Percentiles rank a stretch among this genome's conserved stretches.
phyloP scores from a whole-genome alignment of 2,888 invertebrate genomes.

The Glyphotaelius pellucidus region DNA sequence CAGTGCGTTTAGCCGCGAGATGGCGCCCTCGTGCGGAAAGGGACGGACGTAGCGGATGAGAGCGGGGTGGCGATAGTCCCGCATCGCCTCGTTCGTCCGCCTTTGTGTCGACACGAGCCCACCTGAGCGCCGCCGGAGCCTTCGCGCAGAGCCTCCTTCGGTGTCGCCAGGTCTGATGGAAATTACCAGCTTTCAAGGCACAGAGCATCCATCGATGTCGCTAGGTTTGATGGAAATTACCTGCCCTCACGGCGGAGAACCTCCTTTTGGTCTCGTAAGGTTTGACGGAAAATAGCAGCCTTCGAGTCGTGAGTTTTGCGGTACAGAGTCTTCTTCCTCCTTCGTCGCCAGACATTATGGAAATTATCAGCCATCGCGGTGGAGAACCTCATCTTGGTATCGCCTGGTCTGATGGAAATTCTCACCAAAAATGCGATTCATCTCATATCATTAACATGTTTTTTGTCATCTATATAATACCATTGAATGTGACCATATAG shows the following conservation, averaged over 20 bases:
- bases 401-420: too few species aligned
- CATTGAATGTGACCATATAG: too few species aligned
- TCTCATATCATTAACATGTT: too few species aligned
- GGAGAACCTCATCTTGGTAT: too few species aligned
- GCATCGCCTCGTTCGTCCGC: constrained; percentile 1
- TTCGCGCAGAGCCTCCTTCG: not conserved
- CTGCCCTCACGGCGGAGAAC: not conserved
- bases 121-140: constrained; percentile 4
- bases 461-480: too few species aligned
- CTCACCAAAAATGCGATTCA: too few species aligned
- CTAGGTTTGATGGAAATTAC: too few species aligned
- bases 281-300: not conserved
- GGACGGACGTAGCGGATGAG: not conserved
- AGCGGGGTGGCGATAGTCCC: not conserved
- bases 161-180: not conserved
- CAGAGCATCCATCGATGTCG: too few species aligned
- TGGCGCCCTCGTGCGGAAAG: constrained; percentile 15
- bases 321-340: too few species aligned
- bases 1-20: constrained; percentile 30
- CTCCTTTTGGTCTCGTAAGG: not conserved
- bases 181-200: not conserved
- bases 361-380: too few species aligned
- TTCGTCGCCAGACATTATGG: too few species aligned
- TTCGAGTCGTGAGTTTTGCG: too few species aligned
- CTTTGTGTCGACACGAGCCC: constrained; percentile 43